Conservation (phyloP, 2,113 vertebrate genomes). For the Labeo catla region DNA sequence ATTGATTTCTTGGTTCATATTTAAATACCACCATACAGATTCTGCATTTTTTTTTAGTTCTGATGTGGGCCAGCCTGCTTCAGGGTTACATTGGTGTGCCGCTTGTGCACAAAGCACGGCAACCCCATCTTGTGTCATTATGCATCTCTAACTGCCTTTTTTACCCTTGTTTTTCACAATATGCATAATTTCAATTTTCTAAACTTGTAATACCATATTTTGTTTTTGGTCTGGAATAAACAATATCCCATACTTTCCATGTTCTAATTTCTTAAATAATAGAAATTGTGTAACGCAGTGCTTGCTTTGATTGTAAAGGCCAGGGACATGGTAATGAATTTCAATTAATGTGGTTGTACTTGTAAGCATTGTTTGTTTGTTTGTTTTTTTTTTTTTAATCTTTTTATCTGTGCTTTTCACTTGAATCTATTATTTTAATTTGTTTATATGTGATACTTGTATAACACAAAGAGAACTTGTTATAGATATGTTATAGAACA, state of each 20-base stretch:
- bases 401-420: neutral
- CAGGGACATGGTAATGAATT: neutral
- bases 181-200: conserved; percentile 49
- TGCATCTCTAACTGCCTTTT: conserved; percentile 41
- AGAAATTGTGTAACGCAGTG: neutral
- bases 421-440: neutral
- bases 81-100: conserved; percentile 24
- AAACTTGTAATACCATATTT: conserved; percentile 50
- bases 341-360: no score
- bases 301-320: neutral
- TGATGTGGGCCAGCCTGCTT: conserved; percentile 27
- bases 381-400: neutral
- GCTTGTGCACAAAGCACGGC: conserved; percentile 30
- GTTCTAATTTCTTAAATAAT: neutral
- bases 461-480: neutral
- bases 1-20: neutral
- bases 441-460: neutral
- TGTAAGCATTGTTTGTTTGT: neutral
- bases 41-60: conserved; percentile 4
- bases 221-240: conserved; percentile 52
- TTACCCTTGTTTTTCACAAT: conserved; percentile 34
- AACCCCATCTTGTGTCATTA: conserved; percentile 16
- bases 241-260: conserved; percentile 21
- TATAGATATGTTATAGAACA: neutral
- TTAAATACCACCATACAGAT: conserved; percentile 8